Conservation (phyloP, 2,888 invertebrate genomes). For the Coleophora flavipennella region DNA sequence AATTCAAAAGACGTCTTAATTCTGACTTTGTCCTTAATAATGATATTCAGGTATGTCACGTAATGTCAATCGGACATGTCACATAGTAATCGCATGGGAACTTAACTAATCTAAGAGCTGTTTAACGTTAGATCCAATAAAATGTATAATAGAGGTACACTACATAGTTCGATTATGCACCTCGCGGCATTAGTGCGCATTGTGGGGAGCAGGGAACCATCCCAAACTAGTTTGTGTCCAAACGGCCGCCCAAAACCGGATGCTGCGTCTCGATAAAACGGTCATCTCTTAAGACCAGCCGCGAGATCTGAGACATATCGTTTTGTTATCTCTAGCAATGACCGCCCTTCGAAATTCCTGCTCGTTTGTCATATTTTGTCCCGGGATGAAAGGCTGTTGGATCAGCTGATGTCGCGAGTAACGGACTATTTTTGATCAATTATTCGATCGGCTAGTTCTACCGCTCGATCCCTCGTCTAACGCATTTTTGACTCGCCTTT, state of each 20-base stretch:
- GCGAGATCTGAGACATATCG: constrained; percentile 31
- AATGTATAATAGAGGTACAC: constrained; percentile 15
- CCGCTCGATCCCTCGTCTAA: constrained; percentile 33
- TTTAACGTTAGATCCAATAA: no score
- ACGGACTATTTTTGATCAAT: constrained; percentile 61
- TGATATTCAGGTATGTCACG: no score
- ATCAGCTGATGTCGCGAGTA: constrained; percentile 55
- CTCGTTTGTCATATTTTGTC: constrained; percentile 32
- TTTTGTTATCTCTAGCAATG: constrained; percentile 52
- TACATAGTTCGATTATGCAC: constrained; percentile 64
- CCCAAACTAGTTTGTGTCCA: constrained; percentile 62
- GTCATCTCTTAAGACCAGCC: constrained; percentile 56
- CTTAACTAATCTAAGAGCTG: no score
- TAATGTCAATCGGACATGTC: no score
- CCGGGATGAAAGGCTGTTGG: constrained; percentile 21
- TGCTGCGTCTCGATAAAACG: constrained; percentile 64
- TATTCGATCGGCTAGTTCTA: constrained; percentile 41
- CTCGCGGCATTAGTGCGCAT: constrained; percentile 30
- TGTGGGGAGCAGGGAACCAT: constrained; percentile 35
- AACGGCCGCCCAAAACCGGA: constrained; percentile 66
- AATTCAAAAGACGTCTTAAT: no score
- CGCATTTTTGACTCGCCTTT: constrained; percentile 39
- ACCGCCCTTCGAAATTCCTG: constrained; percentile 44
- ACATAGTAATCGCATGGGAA: no score
- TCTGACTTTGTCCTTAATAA: no score